Conservation (phyloP, 2,113 vertebrate species). For the Grantiella picta region DNA sequence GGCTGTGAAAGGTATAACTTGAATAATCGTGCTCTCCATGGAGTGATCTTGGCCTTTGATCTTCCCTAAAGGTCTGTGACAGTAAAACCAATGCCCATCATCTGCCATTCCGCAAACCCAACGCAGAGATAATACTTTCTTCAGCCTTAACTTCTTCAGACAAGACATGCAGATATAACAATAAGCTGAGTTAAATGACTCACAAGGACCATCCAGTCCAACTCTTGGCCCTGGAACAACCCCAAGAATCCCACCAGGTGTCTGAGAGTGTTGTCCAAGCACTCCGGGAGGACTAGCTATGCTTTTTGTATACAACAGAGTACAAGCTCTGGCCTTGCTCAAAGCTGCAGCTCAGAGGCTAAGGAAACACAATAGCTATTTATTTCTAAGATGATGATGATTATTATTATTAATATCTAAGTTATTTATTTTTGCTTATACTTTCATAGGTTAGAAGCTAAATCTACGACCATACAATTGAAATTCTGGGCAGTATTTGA, state of each 20-base stretch:
- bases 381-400: not conserved
- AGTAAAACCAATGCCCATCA: not conserved
- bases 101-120: not conserved
- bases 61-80: not conserved
- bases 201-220: not conserved
- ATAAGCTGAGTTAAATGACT: not conserved
- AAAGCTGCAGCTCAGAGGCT: not conserved
- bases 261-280: not conserved
- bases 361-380: not conserved
- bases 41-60: not conserved
- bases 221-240: not conserved
- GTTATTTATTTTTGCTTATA: not conserved
- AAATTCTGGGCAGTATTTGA: not conserved
- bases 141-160: not conserved
- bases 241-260: not conserved
- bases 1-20: not conserved
- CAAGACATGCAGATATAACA: not conserved
- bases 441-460: not conserved
- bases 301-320: not conserved
- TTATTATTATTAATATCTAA: not conserved
- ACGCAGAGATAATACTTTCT: not conserved
- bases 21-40: not conserved
- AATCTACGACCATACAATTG: not conserved
- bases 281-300: not conserved
- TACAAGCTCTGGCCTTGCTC: not conserved